phyloP scores from a whole-genome alignment of 1,140 invertebrate genomes.

The Lepidurus apus region DNA sequence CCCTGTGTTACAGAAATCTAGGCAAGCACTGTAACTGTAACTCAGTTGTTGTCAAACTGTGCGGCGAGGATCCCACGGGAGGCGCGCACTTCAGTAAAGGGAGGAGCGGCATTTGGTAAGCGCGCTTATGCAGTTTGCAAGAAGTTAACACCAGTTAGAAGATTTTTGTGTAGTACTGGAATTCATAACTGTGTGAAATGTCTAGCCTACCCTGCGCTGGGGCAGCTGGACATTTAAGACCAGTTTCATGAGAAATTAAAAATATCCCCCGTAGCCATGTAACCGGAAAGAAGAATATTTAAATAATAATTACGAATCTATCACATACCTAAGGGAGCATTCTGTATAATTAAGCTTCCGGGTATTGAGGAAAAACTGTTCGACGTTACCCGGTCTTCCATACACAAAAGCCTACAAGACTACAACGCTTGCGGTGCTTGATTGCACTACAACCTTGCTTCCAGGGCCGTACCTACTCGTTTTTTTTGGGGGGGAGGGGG shows the following conservation, averaged over 20 bases:
- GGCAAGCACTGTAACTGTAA: neutral
- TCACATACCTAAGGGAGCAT: neutral
- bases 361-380: neutral
- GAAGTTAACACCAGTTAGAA: neutral
- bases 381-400: neutral
- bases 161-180: neutral
- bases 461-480: neutral
- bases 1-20: neutral
- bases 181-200: neutral
- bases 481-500: neutral
- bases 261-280: neutral
- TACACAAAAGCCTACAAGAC: neutral
- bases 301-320: neutral
- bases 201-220: neutral
- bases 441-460: neutral
- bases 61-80: neutral
- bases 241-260: neutral
- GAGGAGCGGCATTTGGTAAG: neutral
- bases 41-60: neutral
- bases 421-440: neutral
- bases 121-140: constrained; percentile 4
- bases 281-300: neutral
- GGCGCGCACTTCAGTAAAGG: neutral
- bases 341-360: neutral
- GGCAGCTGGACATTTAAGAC: neutral